Evolutionary conservation across 2,113 vertebrate genomes (phyloP).

Genomic region (Peromyscus polionotus): DNA sequence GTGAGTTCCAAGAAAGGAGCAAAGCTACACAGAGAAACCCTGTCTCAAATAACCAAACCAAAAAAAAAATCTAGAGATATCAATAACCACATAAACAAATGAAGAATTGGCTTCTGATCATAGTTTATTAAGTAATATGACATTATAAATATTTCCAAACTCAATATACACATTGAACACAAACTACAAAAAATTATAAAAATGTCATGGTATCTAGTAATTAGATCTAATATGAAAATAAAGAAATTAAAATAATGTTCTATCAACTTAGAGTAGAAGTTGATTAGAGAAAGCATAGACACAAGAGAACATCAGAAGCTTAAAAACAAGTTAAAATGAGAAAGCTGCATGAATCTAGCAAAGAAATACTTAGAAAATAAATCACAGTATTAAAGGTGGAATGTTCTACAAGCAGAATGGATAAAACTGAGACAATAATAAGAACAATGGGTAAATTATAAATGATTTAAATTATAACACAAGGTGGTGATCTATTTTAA

Average conservation of each 20-base stretch:
- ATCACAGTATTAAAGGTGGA: neutral
- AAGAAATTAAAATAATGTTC: neutral
- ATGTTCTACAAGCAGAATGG: neutral
- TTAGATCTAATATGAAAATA: neutral
- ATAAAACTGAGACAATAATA: neutral
- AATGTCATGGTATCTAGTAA: neutral
- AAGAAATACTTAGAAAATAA: neutral
- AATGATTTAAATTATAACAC: neutral
- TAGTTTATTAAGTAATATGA: neutral
- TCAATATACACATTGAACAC: neutral
- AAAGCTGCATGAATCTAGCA: neutral
- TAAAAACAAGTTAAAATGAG: neutral
- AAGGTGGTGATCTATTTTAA: neutral
- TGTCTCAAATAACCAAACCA: no score
- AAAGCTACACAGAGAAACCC: no score
- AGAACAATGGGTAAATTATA: neutral
- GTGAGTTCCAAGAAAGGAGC: no score
- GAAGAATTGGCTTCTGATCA: neutral
- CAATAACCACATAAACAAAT: neutral
- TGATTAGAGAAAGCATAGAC: neutral
- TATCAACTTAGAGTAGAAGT: neutral
- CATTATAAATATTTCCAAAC: neutral
- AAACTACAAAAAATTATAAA: neutral
- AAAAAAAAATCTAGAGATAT: neutral
- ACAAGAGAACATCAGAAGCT: neutral